A percentile compares a stretch with the other conserved stretches of the same genome.
These are phyloP conservation scores for Aleadryas rufinucha DNA, from an alignment of 2,113 vertebrate species.

Conservation along the genomic window DNA sequence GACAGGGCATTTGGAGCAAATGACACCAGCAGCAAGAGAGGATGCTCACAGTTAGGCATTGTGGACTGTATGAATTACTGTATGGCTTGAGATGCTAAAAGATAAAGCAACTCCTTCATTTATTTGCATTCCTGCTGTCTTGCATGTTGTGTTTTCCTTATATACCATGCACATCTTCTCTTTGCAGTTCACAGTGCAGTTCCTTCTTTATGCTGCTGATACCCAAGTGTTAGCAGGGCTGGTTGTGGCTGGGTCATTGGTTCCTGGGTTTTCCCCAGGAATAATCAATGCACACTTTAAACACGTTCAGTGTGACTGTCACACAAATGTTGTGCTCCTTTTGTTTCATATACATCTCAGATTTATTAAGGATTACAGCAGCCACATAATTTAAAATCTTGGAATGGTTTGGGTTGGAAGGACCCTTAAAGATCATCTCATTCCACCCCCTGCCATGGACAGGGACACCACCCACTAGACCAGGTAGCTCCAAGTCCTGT, in stretches of 20 bases:
- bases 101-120: not conserved
- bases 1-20: not conserved
- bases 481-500: not conserved
- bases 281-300: not conserved
- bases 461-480: not conserved
- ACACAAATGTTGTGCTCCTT: not conserved
- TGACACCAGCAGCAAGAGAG: not conserved
- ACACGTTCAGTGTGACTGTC: not conserved
- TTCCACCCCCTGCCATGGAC: not conserved
- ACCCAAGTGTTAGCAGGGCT: not conserved
- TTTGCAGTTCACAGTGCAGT: not conserved
- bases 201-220: not conserved
- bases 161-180: not conserved
- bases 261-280: not conserved
- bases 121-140: not conserved
- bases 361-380: not conserved
- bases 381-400: not conserved
- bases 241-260: not conserved
- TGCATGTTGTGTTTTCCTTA: not conserved
- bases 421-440: not conserved
- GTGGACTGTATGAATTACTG: not conserved
- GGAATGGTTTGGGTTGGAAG: not conserved
- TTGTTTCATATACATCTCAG: not conserved
- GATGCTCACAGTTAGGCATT: not conserved
- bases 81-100: not conserved